phyloP scores from a whole-genome alignment of 2,888 invertebrate genomes.

The Hydropsyche betteni region DNA sequence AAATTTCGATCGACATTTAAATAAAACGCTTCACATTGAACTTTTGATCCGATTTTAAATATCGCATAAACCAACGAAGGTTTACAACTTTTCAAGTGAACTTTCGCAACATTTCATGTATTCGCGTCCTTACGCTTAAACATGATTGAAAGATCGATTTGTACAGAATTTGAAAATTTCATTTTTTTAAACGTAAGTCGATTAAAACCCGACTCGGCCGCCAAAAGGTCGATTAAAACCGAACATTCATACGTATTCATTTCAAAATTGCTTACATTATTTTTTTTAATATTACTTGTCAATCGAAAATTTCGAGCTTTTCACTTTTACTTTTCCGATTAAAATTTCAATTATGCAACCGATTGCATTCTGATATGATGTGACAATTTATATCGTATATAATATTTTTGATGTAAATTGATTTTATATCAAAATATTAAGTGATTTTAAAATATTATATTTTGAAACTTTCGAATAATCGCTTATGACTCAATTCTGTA shows the following conservation, averaged over 20 bases:
- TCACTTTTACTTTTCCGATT: conserved; percentile 10
- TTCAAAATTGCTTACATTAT: too few species aligned
- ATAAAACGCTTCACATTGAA: too few species aligned
- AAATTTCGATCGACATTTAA: too few species aligned
- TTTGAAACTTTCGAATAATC: not conserved
- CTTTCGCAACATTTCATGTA: not conserved
- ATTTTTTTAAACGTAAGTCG: not conserved
- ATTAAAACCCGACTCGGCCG: not conserved
- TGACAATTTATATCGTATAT: not conserved
- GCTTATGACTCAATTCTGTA: too few species aligned
- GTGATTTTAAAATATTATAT: not conserved
- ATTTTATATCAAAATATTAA: not conserved
- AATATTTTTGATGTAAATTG: not conserved
- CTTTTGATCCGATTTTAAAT: too few species aligned
- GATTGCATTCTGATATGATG: not conserved
- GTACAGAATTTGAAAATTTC: not conserved
- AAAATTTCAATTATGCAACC: not conserved
- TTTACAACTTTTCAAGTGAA: conserved; percentile 14
- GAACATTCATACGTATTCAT: not conserved
- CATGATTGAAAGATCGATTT: conserved; percentile 7
- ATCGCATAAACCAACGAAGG: conserved; percentile 4
- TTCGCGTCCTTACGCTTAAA: not conserved
- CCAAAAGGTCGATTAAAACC: conserved; percentile 8
- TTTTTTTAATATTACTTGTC: too few species aligned
- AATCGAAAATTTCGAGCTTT: not conserved